phyloP scores from a whole-genome alignment of 2,888 invertebrate species.

The Oscheius sp. region DNA sequence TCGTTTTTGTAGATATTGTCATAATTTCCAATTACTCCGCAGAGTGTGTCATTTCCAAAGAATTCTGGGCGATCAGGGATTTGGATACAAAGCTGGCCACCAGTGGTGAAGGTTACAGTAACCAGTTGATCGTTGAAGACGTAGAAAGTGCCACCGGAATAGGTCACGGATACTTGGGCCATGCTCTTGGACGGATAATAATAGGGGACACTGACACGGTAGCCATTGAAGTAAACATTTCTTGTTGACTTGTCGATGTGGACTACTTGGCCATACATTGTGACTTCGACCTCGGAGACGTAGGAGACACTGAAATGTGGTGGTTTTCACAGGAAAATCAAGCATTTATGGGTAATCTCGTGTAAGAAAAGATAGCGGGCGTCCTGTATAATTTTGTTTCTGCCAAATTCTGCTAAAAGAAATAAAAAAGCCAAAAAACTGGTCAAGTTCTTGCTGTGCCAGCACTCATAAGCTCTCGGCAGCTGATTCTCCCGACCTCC shows the following conservation, averaged over 20 bases:
- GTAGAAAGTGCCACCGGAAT: conserved; percentile 46
- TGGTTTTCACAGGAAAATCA: conserved; percentile 46
- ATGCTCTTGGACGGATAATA: conserved; percentile 55
- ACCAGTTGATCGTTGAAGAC: conserved; percentile 49
- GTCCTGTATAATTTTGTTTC: too few species aligned
- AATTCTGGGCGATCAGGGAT: conserved; percentile 62
- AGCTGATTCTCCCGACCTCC: too few species aligned
- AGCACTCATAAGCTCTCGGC: too few species aligned
- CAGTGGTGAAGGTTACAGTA: conserved; percentile 46
- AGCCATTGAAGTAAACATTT: conserved; percentile 52
- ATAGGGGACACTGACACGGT: conserved; percentile 55
- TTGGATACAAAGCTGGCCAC: conserved; percentile 48
- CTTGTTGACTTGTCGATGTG: conserved; percentile 54
- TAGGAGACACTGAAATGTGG: conserved; percentile 56
- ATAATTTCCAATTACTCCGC: conserved; percentile 65
- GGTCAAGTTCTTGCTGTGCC: too few species aligned
- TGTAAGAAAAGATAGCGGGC: too few species aligned
- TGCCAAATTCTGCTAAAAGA: too few species aligned
- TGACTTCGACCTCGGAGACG: conserved; percentile 58
- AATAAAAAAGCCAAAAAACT: too few species aligned
- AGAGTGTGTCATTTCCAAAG: conserved; percentile 56
- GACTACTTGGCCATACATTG: conserved; percentile 54
- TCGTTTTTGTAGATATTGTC: conserved; percentile 61
- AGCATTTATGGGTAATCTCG: too few species aligned
- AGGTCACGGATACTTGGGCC: conserved; percentile 31